phyloP scores from a whole-genome alignment of 2,113 vertebrate genomes.

The Aptenodytes patagonicus region DNA sequence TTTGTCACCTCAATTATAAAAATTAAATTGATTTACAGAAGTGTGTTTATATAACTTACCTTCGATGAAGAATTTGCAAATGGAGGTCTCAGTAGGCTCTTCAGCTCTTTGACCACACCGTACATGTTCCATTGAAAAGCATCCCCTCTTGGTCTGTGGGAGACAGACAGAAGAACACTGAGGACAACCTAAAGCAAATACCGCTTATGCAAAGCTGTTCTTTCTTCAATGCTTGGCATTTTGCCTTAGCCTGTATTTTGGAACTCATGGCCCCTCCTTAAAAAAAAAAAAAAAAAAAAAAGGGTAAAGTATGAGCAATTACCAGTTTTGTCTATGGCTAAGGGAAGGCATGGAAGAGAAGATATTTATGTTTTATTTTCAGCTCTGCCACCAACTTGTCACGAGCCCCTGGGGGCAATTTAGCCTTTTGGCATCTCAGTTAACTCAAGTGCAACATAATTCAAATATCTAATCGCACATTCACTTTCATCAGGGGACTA shows the following conservation, averaged over 20 bases:
- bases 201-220: neutral
- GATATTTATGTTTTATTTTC: neutral
- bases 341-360: neutral
- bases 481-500: neutral
- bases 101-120: neutral
- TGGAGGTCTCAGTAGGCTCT: neutral
- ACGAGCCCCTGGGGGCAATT: neutral
- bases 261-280: neutral
- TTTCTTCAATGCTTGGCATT: neutral
- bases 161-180: neutral
- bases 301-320: neutral
- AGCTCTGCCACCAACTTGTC: neutral
- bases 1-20: neutral
- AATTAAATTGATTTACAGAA: neutral
- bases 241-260: neutral
- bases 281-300: neutral
- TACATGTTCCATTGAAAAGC: neutral
- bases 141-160: neutral
- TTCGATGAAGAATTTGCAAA: neutral
- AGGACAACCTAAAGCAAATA: neutral
- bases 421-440: slow-evolving; percentile 1
- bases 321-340: neutral
- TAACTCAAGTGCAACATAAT: neutral
- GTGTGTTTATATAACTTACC: neutral
- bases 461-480: neutral